Base-by-base conservation (phyloP, 2,888 invertebrate genomes). In the Scrobipalpa costella region DNA sequence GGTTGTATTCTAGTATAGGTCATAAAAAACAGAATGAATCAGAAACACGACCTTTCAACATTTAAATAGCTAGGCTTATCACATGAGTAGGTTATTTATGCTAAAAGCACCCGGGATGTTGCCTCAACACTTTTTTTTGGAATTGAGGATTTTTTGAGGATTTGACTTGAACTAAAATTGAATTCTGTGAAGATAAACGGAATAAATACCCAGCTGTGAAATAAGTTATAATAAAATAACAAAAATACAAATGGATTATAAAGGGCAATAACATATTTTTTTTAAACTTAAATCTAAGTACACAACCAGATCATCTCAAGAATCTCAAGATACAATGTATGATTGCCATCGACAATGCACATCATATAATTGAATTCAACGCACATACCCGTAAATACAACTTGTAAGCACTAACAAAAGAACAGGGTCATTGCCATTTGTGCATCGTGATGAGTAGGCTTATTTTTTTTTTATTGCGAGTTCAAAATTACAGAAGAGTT, bases 401-500 rank as follows among this genome's bases (percentile, higher is more conserved):
- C 11, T 21, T 52, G 50, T 21, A 52, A 21, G 19, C 50, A 27
- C 21, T 21, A 19, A 52, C 50, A 52, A 52, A 52, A 21, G 13
- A 52, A 52, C 50, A 19, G 50, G 50, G 50, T 52, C 50, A 52
- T 52, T 52, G 21, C 27, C 50, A 21, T 27, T 5, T 9, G 27
- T 21, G 21, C 50, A 27, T 6, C 13, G 11, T 13, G 50, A 27
- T 52, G 50, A 52, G 21, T 52, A 9, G 13, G 21, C 6, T 13
- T 13, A 6, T 3, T 44, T 44, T 44, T n/a, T n/a, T 44, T 44
- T n/a, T 44, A 15, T 44, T 15, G 15, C n/a, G 44, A 44, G 7
- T 7, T 15, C n/a, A 44, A 44, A 44, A 44, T 44, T 44, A 15
- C 15, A 44, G 40, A 44, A 44, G n/a, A 44, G 7, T 15, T 15